These are phyloP conservation scores for Chironomus striatipennis DNA, from an alignment of 1,140 invertebrate species.

Conservation along the genomic window DNA sequence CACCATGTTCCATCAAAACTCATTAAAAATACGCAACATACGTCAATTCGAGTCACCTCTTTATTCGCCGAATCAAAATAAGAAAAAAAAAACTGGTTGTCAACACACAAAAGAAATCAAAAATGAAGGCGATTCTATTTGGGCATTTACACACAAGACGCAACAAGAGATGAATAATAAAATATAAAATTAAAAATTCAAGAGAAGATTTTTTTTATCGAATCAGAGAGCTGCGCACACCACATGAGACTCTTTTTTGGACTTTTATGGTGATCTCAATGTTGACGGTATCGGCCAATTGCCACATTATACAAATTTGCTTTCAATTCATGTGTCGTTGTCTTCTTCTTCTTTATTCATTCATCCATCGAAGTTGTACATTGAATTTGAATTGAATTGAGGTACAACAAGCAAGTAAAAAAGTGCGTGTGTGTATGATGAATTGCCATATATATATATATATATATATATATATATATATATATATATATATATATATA, in stretches of 20 bases:
- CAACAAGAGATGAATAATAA: neutral
- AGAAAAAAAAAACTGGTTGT: neutral
- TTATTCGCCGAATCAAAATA: neutral
- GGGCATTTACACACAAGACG: neutral
- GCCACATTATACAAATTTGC: neutral
- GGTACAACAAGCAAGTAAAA: too few relatives aligned
- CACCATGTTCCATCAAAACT: too few relatives aligned
- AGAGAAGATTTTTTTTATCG: neutral
- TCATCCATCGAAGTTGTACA: neutral
- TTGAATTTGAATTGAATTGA: neutral
- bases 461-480: too few relatives aligned
- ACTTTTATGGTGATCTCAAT: constrained; percentile 13
- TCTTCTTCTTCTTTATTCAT: neutral
- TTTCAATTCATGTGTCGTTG: neutral
- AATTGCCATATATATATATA: too few relatives aligned
- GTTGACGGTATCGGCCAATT: constrained; percentile 6
- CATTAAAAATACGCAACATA: too few relatives aligned
- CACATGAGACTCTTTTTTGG: neutral
- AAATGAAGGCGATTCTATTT: constrained; percentile 16
- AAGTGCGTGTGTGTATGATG: too few relatives aligned
- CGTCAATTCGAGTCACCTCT: too few relatives aligned
- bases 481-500: too few relatives aligned
- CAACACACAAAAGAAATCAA: constrained; percentile 20
- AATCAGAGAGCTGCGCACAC: constrained; percentile 11
- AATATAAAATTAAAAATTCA: neutral